phyloP scores from a whole-genome alignment of 2,888 invertebrate species.

The Leucania comma region DNA sequence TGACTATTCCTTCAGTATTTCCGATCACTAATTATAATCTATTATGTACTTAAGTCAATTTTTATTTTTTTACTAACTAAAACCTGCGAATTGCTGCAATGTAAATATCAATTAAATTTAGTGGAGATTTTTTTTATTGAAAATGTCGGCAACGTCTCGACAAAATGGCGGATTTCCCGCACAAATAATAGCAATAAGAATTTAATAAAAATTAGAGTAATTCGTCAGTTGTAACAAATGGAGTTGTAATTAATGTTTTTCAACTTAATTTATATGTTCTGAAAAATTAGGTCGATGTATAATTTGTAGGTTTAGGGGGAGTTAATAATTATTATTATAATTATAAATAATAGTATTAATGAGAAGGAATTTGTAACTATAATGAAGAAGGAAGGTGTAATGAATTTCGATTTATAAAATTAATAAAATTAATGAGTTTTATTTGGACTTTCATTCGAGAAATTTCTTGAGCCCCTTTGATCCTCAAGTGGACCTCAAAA shows the following conservation, averaged over 20 bases:
- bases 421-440: conserved; percentile 90
- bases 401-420: conserved; percentile 90
- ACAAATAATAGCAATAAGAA: conserved; percentile 84
- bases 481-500: conserved; percentile 55
- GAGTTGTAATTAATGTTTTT: conserved; percentile 82
- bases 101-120: conserved; percentile 72
- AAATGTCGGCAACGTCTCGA: conserved; percentile 70
- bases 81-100: conserved; percentile 60
- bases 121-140: conserved; percentile 54
- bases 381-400: conserved; percentile 85
- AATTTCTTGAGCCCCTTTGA: conserved; percentile 55
- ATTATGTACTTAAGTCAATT: conserved; percentile 60
- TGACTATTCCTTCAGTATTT: conserved; percentile 3
- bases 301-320: conserved; percentile 84
- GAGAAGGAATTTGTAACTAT: conserved; percentile 90
- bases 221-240: conserved; percentile 73
- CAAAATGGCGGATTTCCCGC: conserved; percentile 67
- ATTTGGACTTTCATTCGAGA: conserved; percentile 72
- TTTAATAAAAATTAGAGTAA: conserved; percentile 71
- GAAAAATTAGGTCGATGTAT: conserved; percentile 85
- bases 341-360: conserved; percentile 85
- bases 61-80: conserved; percentile 40
- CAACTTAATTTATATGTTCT: conserved; percentile 85
- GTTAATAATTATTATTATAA: conserved; percentile 81
- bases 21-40: conserved; percentile 25